Conservation (phyloP, 2,113 vertebrate species). For the Passer montanus region DNA sequence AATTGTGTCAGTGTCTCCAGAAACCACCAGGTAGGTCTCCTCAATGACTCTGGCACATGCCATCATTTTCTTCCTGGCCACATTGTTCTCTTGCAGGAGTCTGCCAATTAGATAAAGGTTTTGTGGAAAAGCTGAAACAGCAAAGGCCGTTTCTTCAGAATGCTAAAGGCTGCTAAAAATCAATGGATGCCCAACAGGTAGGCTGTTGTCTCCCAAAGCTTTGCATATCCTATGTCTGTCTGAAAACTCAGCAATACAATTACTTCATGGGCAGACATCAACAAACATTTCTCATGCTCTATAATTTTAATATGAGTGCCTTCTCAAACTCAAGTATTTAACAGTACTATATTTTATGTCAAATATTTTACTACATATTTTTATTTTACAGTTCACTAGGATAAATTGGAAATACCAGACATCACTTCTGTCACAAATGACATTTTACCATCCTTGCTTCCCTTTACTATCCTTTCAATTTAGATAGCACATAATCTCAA, state of each 20-base stretch:
- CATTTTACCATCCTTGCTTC: background rate
- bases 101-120: background rate
- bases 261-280: background rate
- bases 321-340: background rate
- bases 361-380: background rate
- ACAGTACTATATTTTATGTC: background rate
- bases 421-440: background rate
- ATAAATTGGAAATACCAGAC: background rate
- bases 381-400: background rate
- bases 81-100: background rate
- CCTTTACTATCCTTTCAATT: background rate
- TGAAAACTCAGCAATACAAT: background rate
- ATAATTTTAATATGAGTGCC: background rate
- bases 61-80: background rate
- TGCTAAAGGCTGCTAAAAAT: background rate
- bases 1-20: background rate
- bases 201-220: background rate
- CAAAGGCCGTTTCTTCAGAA: background rate
- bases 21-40: background rate
- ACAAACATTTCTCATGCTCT: background rate
- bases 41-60: background rate
- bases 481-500: background rate
- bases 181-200: background rate
- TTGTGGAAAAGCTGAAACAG: background rate
- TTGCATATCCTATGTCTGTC: background rate